Percentiles rank a stretch among this genome's conserved stretches.
phyloP scores from a whole-genome alignment of 1,140 invertebrate genomes.

The Hyles vespertilio region DNA sequence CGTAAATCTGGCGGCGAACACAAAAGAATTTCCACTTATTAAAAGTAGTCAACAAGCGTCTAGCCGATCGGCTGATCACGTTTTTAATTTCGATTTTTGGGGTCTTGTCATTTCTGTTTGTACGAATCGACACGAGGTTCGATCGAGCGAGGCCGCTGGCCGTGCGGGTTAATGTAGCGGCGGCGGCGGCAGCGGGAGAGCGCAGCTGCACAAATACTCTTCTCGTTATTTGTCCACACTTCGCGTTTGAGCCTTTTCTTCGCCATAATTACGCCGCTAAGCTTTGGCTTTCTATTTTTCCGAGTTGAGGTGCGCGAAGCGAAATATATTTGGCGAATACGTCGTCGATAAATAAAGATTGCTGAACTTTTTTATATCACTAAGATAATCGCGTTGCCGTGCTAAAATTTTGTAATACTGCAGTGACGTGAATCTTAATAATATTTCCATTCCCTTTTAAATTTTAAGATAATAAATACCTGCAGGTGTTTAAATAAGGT shows the following conservation, averaged over 20 bases:
- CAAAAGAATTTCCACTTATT: constrained; percentile 56
- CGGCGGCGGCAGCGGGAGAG: constrained; percentile 3
- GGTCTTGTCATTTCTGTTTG: too few relatives aligned
- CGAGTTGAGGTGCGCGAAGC: constrained; percentile 10
- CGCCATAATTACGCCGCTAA: constrained; percentile 49
- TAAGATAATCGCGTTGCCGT: too few relatives aligned
- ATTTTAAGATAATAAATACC: too few relatives aligned
- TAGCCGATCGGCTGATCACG: constrained; percentile 8
- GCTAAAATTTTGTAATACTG: too few relatives aligned
- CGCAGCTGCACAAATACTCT: constrained; percentile 56
- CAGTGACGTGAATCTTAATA: too few relatives aligned
- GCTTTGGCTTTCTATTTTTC: constrained; percentile 41
- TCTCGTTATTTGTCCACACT: constrained; percentile 52
- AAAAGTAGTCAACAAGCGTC: constrained; percentile 44
- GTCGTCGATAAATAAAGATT: constrained; percentile 28
- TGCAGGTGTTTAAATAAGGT: too few relatives aligned
- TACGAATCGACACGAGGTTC: too few relatives aligned
- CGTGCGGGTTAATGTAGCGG: constrained; percentile 8
- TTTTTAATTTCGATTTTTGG: too few relatives aligned
- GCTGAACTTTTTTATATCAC: constrained; percentile 34
- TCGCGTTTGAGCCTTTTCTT: constrained; percentile 40
- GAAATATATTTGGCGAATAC: constrained; percentile 28
- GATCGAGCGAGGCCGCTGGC: constrained; percentile 17
- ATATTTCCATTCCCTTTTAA: too few relatives aligned
- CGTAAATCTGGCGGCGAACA: constrained; percentile 49